Evolutionary conservation across 2,797 vertebrate species (phyloP).

Genomic region (Holocentrus rufus): DNA sequence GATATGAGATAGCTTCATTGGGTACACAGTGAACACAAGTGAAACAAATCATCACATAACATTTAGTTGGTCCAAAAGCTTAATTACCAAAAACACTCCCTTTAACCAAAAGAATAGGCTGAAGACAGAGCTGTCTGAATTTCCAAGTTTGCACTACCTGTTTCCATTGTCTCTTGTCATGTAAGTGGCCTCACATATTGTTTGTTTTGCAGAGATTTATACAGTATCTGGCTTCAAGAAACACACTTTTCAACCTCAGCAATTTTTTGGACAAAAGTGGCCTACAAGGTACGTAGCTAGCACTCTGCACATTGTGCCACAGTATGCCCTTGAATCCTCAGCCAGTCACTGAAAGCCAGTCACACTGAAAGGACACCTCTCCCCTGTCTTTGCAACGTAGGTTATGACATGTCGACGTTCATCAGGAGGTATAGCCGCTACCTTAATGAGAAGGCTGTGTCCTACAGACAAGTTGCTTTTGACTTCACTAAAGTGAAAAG

Average conservation of each 20-base stretch:
- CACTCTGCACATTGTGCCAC: background rate
- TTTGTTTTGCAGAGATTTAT: conserved; percentile 89
- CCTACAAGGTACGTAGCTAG: conserved; percentile 87
- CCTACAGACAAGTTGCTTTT: conserved; percentile 96
- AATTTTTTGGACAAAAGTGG: conserved; percentile 98
- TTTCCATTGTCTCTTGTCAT: conserved; percentile 4
- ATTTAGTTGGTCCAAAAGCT: background rate
- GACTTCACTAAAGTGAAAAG: conserved; percentile 98
- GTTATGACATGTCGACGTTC: conserved; percentile 96
- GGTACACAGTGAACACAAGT: background rate
- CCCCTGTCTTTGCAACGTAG: conserved; percentile 71
- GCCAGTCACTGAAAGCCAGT: background rate
- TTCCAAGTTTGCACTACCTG: background rate
- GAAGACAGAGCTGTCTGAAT: background rate
- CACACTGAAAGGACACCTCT: background rate
- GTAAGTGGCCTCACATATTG: conserved; percentile 7
- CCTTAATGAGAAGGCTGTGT: conserved; percentile 96
- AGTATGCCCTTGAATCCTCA: background rate
- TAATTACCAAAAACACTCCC: no score
- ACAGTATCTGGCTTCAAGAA: conserved; percentile 97
- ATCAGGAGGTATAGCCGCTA: conserved; percentile 95
- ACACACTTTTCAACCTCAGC: conserved; percentile 97
- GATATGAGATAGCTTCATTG: no score
- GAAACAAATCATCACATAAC: conserved; percentile 1
- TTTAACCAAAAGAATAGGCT: no score